A percentile compares a stretch with the other conserved stretches of the same genome.
Evolutionary conservation across 2,888 invertebrate species (phyloP).

Genomic region (Nowickia ferox): DNA sequence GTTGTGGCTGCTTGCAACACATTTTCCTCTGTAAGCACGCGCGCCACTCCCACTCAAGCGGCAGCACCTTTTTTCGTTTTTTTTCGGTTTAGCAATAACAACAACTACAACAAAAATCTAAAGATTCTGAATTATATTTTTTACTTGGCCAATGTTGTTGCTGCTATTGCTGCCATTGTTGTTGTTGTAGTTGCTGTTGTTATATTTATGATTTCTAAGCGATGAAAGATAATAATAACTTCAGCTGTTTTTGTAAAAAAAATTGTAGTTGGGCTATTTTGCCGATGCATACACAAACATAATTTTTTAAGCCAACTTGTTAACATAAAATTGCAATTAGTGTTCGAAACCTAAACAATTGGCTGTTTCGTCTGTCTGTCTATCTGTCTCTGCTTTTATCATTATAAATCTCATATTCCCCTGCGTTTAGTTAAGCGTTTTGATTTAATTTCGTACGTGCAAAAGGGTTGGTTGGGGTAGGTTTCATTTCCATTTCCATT

Average conservation of each 20-base stretch:
- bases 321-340: constrained; percentile 80
- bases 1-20: constrained; percentile 62
- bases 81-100: constrained; percentile 15
- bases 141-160: constrained; percentile 13
- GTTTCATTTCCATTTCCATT: constrained; percentile 56
- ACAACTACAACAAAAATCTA: neutral
- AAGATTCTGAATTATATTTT: constrained; percentile 57
- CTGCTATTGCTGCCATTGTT: constrained; percentile 21
- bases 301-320: constrained; percentile 74
- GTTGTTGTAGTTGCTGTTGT: constrained; percentile 45
- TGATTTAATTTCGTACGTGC: neutral
- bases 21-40: constrained; percentile 65
- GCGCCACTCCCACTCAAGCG: constrained; percentile 73
- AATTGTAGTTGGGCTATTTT: constrained; percentile 46
- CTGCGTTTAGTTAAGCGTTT: constrained; percentile 36
- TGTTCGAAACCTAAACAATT: constrained; percentile 71
- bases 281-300: constrained; percentile 33
- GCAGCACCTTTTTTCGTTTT: constrained; percentile 66
- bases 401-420: constrained; percentile 56
- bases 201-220: constrained; percentile 71
- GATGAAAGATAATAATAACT: constrained; percentile 73
- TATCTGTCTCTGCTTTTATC: constrained; percentile 13
- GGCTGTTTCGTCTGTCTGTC: constrained; percentile 29
- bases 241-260: constrained; percentile 42
- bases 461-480: constrained; percentile 58